Base-by-base conservation (phyloP, 2,888 invertebrate genomes). In the Herminia tarsipennalis region DNA sequence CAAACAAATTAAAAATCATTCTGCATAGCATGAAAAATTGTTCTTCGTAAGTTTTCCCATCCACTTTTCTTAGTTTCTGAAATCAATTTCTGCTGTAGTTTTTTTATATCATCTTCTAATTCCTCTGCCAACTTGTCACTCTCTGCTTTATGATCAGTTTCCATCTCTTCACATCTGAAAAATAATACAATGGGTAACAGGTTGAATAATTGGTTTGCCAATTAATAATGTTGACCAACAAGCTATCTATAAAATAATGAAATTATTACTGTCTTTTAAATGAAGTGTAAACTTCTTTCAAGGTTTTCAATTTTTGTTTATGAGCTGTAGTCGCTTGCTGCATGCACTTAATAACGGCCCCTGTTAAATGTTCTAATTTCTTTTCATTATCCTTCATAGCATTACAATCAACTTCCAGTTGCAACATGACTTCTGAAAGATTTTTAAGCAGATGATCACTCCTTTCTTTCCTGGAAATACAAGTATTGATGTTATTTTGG, bases 331-430 rank as follows among this genome's bases (percentile, higher is more conserved):
- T 77, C 13, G 83, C 71, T 53, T 90, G 88, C 43, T 86, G 82
- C 49, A 86, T 77, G 48, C 83, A 86, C 56, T 88, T 87, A 28
- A 86, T 69, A 24, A 83, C 72, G 13, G 80, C 73, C 20, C 70
- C 72, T 9, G 81, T 76, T 5, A 88, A 63, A 44, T 86, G 83
- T 60, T 88, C 83, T 20, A 89, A 52, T 50, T 85, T 87, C 58
- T 86, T 80, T 53, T 88, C 83, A 75, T 88, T 88, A 21, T 86
- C 85, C 61, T 83, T 86, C 66, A 89, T 71, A 21, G 65, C 70
- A 62, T 68, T 76, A 51, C 79, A 75, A 56, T 90, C 90, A 36
- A 73, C 70, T 56, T 90, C 86, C 21, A 83, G 56, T 48, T 81
- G 74, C 8, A 57, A 52, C 46, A 82, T 60, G 1, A 87, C 66